Base-by-base conservation (phyloP, 2,797 vertebrate species). In the Meriones psammophilus region DNA sequence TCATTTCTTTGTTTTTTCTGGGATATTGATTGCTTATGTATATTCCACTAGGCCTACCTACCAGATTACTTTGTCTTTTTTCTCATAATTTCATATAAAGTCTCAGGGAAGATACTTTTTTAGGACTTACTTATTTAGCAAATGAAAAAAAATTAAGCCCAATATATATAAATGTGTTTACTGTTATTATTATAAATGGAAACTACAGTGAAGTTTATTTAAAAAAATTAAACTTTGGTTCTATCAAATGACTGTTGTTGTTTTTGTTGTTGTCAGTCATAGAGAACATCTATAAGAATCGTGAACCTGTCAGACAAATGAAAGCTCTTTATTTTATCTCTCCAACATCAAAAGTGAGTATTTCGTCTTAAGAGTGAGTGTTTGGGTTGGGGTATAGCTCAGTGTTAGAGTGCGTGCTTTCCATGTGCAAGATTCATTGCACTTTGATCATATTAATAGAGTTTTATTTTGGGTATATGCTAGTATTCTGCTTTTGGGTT, bases 301-400 rank as follows among this genome's bases (percentile, higher is more conserved):
- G 99, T 96, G 99, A 99, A 96, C 99, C 99, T 68, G 99, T 99
- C 97, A 98, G 96, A 93, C 99, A 99, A 94, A 99, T 99, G 99
- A 99, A 99, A 97, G 99, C 99, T 71, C 98, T 99, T 97, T 99
- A 99, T 98, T 99, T 99, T 97, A 99, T 99, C 97, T 98, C 99
- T 92, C 99, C 99, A n/a, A 99, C 98, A 8, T 95, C 98, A 96
- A 99, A 99, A 99, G 99, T 99, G 95, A 98, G 98, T 98, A 62
- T 96, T 93, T 97, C 96, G 64, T 96, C 10, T 0, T 94, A 88
- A 81, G 87, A 80, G 28, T 74, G 10, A 18, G 22, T 73, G 54
- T 66, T 92, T 94, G 60, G n/a, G 20, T 39, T 62, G 26, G 33
- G 24, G 46, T n/a, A 46, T 68, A 91, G 24, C 33, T 80, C 33